Conservation (phyloP, 2,797 vertebrate species). For the Helicolenus hilgendorfi region DNA sequence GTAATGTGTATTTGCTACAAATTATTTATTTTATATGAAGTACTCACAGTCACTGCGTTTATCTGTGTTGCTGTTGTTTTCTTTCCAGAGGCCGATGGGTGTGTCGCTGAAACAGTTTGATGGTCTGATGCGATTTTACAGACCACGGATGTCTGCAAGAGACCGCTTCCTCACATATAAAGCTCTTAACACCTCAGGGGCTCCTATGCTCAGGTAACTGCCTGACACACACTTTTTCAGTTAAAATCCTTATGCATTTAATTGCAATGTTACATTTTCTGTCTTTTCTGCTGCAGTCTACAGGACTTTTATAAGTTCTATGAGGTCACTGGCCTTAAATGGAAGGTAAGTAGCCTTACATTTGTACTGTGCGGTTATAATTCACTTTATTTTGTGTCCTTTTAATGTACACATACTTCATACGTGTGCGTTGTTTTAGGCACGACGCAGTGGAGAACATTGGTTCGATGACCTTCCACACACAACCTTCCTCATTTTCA, state of each 20-base stretch:
- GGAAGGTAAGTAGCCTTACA: slow-evolving; percentile 91
- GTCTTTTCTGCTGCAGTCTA: slow-evolving; percentile 88
- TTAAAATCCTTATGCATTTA: background rate
- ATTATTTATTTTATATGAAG: background rate
- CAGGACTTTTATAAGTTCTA: slow-evolving; percentile 98
- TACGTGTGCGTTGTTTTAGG: slow-evolving; percentile 82
- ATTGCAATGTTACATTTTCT: background rate
- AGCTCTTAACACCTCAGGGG: slow-evolving; percentile 93
- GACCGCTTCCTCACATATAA: slow-evolving; percentile 97
- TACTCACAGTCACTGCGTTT: background rate
- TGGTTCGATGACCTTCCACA: slow-evolving; percentile 98
- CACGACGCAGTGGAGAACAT: slow-evolving; percentile 94
- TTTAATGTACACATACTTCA: background rate
- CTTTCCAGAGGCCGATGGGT: slow-evolving; percentile 92
- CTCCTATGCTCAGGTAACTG: slow-evolving; percentile 93
- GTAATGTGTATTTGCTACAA: background rate
- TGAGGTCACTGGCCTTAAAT: slow-evolving; percentile 96
- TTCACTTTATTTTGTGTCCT: background rate
- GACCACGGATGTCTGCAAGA: slow-evolving; percentile 93
- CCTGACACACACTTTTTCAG: background rate
- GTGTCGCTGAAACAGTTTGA: slow-evolving; percentile 97
- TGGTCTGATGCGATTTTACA: slow-evolving; percentile 97
- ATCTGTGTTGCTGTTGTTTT: background rate
- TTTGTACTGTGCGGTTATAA: background rate
- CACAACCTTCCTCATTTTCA: slow-evolving; percentile 97